These are phyloP conservation scores for Teleiodes luculella DNA, from an alignment of 2,888 invertebrate genomes.

Conservation along the genomic window DNA sequence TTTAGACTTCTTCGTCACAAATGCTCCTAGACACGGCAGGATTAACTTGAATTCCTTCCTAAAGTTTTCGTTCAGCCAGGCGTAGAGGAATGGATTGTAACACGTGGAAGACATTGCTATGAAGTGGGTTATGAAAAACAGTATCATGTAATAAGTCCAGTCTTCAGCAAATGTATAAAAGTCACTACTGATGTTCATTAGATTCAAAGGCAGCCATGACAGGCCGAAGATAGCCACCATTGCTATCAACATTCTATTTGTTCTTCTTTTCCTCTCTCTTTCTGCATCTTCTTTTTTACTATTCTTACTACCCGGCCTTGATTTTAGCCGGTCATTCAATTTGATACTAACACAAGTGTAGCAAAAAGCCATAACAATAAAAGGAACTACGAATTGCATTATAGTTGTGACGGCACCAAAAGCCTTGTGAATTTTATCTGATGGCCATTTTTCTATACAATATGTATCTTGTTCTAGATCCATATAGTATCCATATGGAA, in stretches of 20 bases:
- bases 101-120: constrained; percentile 96
- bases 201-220: constrained; percentile 91
- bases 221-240: constrained; percentile 94
- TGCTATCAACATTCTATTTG: constrained; percentile 93
- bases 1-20: constrained; percentile 61
- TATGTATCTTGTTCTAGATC: constrained; percentile 71
- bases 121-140: constrained; percentile 89
- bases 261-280: constrained; percentile 86
- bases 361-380: constrained; percentile 91
- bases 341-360: constrained; percentile 90
- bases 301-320: constrained; percentile 86
- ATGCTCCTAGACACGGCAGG: constrained; percentile 80
- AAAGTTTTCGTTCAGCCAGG: constrained; percentile 97
- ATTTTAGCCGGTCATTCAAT: constrained; percentile 84
- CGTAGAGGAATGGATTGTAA: constrained; percentile 96
- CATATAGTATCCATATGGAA: constrained; percentile 92
- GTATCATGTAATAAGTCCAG: constrained; percentile 85
- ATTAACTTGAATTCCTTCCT: constrained; percentile 92
- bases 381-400: constrained; percentile 92
- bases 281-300: constrained; percentile 88
- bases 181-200: constrained; percentile 87
- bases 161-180: constrained; percentile 80
- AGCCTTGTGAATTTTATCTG: constrained; percentile 82
- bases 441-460: constrained; percentile 90
- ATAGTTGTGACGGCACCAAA: constrained; percentile 89